Conservation (phyloP, 2,113 vertebrate genomes). For the Cryptomyrus ogoouensis region DNA sequence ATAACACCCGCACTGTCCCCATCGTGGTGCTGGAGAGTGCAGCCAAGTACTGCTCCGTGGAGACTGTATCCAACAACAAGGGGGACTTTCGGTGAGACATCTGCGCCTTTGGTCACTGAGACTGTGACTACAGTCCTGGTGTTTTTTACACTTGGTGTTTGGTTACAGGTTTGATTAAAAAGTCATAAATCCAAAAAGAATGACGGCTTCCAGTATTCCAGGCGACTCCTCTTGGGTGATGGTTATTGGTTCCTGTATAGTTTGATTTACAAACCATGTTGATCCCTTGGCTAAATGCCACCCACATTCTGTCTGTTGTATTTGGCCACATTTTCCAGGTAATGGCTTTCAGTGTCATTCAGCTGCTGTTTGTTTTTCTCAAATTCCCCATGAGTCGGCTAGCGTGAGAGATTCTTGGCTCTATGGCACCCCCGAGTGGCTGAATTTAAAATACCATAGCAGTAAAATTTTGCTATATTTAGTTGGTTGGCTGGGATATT, state of each 20-base stretch:
- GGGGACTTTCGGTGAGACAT: slow-evolving; percentile 85
- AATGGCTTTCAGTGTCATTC: neutral
- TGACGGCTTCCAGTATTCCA: neutral
- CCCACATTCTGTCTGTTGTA: neutral
- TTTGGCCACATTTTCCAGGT: neutral
- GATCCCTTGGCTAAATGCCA: neutral
- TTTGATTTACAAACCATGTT: neutral
- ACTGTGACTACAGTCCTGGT: neutral
- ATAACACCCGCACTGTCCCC: slow-evolving; percentile 85
- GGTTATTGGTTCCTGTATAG: neutral
- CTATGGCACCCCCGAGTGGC: slow-evolving; percentile 50
- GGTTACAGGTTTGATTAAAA: neutral
- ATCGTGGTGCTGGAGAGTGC: slow-evolving; percentile 91
- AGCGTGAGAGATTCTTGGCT: slow-evolving; percentile 36
- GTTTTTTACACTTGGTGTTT: neutral
- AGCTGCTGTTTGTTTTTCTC: neutral
- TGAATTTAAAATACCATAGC: slow-evolving; percentile 15
- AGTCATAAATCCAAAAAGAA: neutral
- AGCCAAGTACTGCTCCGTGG: slow-evolving; percentile 83
- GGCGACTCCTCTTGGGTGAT: neutral
- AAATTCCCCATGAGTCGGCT: neutral
- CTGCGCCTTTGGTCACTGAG: neutral
- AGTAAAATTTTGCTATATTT: neutral
- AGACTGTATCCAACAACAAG: slow-evolving; percentile 89
- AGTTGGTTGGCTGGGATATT: neutral